Conservation (phyloP, 1,140 invertebrate genomes). For the Hyles vespertilio region DNA sequence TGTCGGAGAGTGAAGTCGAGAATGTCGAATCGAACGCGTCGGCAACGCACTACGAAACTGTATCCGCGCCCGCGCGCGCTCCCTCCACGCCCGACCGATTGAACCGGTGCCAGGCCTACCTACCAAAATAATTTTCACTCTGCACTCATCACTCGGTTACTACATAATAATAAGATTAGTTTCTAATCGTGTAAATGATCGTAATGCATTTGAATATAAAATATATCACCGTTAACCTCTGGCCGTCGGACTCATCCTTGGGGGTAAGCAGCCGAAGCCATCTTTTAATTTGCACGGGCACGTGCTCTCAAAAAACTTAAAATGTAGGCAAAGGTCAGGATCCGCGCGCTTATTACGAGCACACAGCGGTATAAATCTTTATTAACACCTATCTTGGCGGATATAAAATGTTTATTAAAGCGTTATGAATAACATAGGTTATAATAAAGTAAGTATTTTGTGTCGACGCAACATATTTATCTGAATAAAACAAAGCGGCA, state of each 20-base stretch:
- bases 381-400: constrained; percentile 30
- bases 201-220: neutral
- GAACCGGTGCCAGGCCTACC: constrained; percentile 56
- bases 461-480: constrained; percentile 24
- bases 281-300: no score
- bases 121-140: constrained; percentile 64
- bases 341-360: neutral
- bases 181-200: constrained; percentile 3
- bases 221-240: no score
- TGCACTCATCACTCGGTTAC: constrained; percentile 30
- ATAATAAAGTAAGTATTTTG: constrained; percentile 7
- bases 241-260: no score
- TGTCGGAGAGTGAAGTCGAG: constrained; percentile 11
- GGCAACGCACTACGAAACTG: constrained; percentile 34
- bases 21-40: constrained; percentile 39
- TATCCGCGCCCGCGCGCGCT: constrained; percentile 27
- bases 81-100: constrained; percentile 32
- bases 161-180: constrained; percentile 28
- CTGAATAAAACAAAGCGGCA: constrained; percentile 24
- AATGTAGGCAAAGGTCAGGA: constrained; percentile 2
- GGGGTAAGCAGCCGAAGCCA: no score
- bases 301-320: no score
- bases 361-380: constrained; percentile 1
- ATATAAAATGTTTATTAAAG: constrained; percentile 13
- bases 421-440: constrained; percentile 5